Evolutionary conservation across 2,113 vertebrate genomes (phyloP).

Genomic region (Thymallus thymallus): DNA sequence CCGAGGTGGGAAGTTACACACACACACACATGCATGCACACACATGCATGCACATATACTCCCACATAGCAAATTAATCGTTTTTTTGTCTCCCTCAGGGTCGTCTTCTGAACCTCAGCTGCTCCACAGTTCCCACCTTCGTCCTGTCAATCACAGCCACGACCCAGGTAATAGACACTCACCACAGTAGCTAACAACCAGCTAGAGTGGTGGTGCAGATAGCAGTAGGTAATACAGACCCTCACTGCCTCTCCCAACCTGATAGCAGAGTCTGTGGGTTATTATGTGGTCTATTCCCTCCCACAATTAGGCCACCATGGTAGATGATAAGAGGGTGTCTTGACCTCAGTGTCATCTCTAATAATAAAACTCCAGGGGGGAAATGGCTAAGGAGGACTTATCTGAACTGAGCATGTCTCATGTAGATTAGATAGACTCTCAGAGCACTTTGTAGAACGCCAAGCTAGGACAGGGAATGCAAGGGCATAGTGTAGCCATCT

Average conservation of each 20-base stretch:
- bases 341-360: neutral
- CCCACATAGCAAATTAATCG: neutral
- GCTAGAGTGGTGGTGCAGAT: neutral
- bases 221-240: neutral
- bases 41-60: neutral
- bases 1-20: constrained; percentile 78
- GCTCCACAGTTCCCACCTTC: constrained; percentile 96
- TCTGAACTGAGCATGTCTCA: neutral
- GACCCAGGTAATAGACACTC: constrained; percentile 81
- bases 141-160: constrained; percentile 98
- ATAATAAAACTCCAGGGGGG: neutral
- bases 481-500: too few relatives aligned
- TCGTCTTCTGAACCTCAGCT: constrained; percentile 96
- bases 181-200: neutral
- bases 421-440: neutral
- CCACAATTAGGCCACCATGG: neutral
- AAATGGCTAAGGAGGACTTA: neutral
- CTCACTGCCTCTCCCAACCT: too few relatives aligned
- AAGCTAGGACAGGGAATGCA: too few relatives aligned
- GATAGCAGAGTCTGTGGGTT: neutral
- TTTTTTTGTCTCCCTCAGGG: constrained; percentile 72
- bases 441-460: too few relatives aligned
- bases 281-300: neutral
- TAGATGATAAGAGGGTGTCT: neutral
- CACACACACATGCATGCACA: neutral